Evolutionary conservation across 2,888 invertebrate genomes (phyloP).

Genomic region (Drosophila basisetae): DNA sequence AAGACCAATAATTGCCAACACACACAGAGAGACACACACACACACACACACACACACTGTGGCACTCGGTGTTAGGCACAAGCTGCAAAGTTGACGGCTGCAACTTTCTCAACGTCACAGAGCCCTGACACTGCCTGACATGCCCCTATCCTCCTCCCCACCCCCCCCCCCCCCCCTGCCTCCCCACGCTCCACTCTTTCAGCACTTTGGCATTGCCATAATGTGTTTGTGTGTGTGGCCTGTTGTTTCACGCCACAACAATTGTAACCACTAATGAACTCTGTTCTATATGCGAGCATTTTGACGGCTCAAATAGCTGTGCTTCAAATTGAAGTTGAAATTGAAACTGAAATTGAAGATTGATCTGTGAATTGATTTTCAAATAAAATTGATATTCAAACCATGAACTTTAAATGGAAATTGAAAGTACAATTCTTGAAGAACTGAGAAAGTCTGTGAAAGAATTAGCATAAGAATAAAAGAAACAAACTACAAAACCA

Average conservation of each 20-base stretch:
- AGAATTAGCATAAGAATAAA: too few species aligned
- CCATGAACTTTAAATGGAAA: not conserved
- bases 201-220: constrained; percentile 34
- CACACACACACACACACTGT: constrained; percentile 13
- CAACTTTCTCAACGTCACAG: constrained; percentile 57
- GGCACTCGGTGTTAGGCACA: constrained; percentile 44
- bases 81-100: constrained; percentile 67
- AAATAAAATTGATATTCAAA: not conserved
- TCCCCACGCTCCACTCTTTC: not conserved
- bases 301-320: constrained; percentile 26
- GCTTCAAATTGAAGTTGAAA: constrained; percentile 4
- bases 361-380: not conserved
- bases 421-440: not conserved
- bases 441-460: not conserved
- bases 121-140: constrained; percentile 68
- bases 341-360: constrained; percentile 3
- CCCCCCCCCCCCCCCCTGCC: not conserved
- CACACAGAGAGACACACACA: constrained; percentile 10
- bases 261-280: constrained; percentile 44
- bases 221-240: constrained; percentile 8
- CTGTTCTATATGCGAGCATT: constrained; percentile 20
- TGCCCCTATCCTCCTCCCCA: constrained; percentile 5
- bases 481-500: not conserved
- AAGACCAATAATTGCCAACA: constrained; percentile 54
- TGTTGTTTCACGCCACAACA: constrained; percentile 19